Conservation (phyloP, 92 coral and sea anemone genomes). For the Heteractis magnifica region DNA sequence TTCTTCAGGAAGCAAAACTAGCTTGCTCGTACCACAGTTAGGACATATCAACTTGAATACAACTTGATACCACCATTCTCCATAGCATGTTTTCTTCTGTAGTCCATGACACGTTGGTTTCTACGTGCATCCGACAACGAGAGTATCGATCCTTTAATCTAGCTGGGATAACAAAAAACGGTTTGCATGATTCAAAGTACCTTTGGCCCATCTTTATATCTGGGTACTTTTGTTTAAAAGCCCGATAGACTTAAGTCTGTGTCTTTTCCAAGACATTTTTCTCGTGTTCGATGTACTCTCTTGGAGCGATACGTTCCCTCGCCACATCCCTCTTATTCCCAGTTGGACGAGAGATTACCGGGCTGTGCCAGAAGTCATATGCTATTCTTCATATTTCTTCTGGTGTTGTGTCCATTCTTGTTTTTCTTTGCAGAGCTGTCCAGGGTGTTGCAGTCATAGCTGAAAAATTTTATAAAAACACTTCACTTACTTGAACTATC, state of each 20-base stretch:
- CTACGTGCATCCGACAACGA: conserved; percentile 39
- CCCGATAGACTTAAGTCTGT: conserved; percentile 37
- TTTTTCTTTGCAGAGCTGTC: conserved; percentile 5
- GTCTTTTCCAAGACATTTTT: conserved; percentile 59
- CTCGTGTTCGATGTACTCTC: conserved; percentile 35
- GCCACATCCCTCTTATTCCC: conserved; percentile 52
- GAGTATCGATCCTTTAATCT: neutral
- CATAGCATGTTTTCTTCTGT: conserved; percentile 9
- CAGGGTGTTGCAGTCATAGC: neutral
- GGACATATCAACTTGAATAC: conserved; percentile 36
- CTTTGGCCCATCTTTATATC: conserved; percentile 8
- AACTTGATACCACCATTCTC: neutral
- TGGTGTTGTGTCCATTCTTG: conserved; percentile 15
- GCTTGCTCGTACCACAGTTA: conserved; percentile 36
- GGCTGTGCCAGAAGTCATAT: conserved; percentile 57
- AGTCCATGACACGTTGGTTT: conserved; percentile 48
- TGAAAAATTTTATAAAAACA: no score
- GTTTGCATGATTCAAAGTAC: neutral
- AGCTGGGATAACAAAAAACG: conserved; percentile 3
- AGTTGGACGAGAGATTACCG: conserved; percentile 50
- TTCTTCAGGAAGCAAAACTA: conserved; percentile 28
- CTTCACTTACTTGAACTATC: no score
- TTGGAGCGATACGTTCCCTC: conserved; percentile 32
- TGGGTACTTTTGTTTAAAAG: neutral
- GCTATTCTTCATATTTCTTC: conserved; percentile 26